Percentiles rank a stretch among this genome's conserved stretches.
Conservation (phyloP, 1,140 invertebrate genomes). For the Colletes gigas region DNA sequence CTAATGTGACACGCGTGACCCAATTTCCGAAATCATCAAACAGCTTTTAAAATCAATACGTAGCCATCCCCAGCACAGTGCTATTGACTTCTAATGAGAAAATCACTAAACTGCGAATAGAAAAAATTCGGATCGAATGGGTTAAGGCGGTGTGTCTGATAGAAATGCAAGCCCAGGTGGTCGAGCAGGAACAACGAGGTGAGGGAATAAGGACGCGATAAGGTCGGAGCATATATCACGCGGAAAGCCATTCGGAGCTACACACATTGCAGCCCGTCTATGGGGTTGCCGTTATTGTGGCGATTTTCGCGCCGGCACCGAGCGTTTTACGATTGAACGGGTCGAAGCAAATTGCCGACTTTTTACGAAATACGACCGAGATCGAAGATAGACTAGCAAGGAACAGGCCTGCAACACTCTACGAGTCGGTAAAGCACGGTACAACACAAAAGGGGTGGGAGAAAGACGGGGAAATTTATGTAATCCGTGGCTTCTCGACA, state of each 20-base stretch:
- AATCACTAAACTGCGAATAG: too few relatives aligned
- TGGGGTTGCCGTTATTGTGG: constrained; percentile 49
- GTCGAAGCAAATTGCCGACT: constrained; percentile 39
- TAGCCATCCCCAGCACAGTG: too few relatives aligned
- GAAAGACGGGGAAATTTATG: constrained; percentile 1
- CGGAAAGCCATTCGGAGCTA: constrained; percentile 31
- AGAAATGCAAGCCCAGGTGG: constrained; percentile 15
- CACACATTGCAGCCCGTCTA: constrained; percentile 16
- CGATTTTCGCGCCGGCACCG: constrained; percentile 40
- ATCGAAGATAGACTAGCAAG: constrained; percentile 20
- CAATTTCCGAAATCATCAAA: too few relatives aligned
- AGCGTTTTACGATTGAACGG: constrained; percentile 43
- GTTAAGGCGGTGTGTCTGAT: constrained; percentile 16
- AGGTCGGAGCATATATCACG: constrained; percentile 45
- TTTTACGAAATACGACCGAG: constrained; percentile 40
- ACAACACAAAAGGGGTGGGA: not conserved
- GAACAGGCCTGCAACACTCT: constrained; percentile 6
- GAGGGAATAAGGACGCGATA: constrained; percentile 49
- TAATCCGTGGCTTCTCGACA: not conserved
- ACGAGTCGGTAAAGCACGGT: not conserved
- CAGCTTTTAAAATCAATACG: too few relatives aligned
- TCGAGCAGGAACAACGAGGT: constrained; percentile 36
- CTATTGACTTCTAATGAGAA: too few relatives aligned
- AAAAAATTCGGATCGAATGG: too few relatives aligned
- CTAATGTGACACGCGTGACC: too few relatives aligned